Percentiles rank a stretch among this genome's conserved stretches.
These are phyloP conservation scores for Heliconius aoede DNA, from an alignment of 2,888 invertebrate species.

Conservation along the genomic window DNA sequence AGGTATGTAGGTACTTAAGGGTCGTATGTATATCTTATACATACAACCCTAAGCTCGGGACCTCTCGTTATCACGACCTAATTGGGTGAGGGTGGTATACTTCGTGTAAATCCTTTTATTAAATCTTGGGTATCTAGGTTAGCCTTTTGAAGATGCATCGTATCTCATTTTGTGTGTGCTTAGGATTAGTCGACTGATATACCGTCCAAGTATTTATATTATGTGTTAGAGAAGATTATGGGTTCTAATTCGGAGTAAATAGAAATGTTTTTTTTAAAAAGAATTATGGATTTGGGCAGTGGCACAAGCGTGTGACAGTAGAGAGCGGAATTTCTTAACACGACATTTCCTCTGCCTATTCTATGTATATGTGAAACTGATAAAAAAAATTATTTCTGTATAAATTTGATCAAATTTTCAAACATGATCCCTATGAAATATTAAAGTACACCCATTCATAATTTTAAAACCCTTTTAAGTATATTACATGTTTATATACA, in stretches of 20 bases:
- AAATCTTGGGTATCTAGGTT: constrained; percentile 22
- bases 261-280: too few relatives aligned
- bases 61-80: constrained; percentile 43
- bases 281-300: too few relatives aligned
- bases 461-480: constrained; percentile 38
- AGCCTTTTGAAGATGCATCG: constrained; percentile 13
- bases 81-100: constrained; percentile 37
- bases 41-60: constrained; percentile 39
- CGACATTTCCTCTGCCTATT: too few relatives aligned
- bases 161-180: constrained; percentile 7
- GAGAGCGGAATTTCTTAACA: too few relatives aligned
- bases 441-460: constrained; percentile 7
- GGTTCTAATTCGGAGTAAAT: not conserved
- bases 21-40: not conserved
- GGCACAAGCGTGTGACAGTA: too few relatives aligned
- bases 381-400: not conserved
- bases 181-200: not conserved
- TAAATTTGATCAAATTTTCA: not conserved
- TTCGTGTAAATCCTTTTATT: constrained; percentile 26
- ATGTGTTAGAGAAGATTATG: not conserved
- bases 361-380: not conserved
- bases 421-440: not conserved
- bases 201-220: not conserved
- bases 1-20: not conserved
- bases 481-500: constrained; percentile 39